phyloP scores from a whole-genome alignment of 2,888 invertebrate species.

The Athrips mouffetella region DNA sequence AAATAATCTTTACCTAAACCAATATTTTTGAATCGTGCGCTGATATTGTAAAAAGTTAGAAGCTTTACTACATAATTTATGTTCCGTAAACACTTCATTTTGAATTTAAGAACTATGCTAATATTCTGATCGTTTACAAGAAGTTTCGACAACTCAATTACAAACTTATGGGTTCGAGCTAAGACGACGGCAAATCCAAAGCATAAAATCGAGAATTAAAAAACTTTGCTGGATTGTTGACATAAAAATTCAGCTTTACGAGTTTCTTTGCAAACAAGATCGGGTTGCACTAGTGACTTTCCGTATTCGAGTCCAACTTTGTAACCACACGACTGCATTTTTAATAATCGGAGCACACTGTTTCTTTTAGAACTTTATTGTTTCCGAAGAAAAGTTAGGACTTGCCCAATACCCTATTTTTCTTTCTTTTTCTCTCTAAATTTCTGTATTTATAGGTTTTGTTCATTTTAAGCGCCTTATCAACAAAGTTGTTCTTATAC shows the following conservation, averaged over 20 bases:
- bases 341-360: conserved; percentile 37
- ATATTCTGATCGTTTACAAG: conserved; percentile 11
- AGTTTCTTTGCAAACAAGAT: conserved; percentile 34
- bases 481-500: no score
- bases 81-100: conserved; percentile 5
- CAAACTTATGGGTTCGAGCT: conserved; percentile 28
- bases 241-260: conserved; percentile 60
- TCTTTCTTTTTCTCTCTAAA: no score
- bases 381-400: no score
- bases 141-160: conserved; percentile 10
- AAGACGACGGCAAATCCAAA: conserved; percentile 28
- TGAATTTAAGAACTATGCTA: conserved; percentile 14
- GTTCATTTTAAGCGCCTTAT: no score
- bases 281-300: conserved; percentile 21
- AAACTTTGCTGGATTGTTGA: conserved; percentile 53
- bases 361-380: conserved; percentile 26
- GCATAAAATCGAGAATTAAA: conserved; percentile 53
- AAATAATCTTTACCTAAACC: conserved; percentile 6
- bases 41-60: conserved; percentile 2
- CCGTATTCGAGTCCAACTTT: conserved; percentile 11
- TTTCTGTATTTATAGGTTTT: no score
- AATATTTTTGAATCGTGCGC: conserved; percentile 3
- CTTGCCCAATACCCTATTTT: no score
- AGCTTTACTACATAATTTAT: conserved; percentile 1
- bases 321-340: conserved; percentile 35